Percentiles rank a stretch among this genome's conserved stretches.
Evolutionary conservation across 2,797 vertebrate genomes (phyloP).

Genomic region (Monodelphis domestica): DNA sequence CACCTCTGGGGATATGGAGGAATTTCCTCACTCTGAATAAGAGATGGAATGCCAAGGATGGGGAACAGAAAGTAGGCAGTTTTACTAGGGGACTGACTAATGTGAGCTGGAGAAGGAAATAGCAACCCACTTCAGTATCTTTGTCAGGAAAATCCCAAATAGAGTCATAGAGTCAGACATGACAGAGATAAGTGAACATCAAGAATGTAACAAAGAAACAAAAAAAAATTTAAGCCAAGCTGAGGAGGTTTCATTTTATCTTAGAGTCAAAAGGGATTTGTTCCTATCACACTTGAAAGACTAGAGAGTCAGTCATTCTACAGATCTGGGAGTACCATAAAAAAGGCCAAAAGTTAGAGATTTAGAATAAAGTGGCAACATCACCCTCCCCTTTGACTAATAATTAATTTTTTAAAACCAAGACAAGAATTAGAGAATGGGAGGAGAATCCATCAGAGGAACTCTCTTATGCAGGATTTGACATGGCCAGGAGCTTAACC

Average conservation of each 20-base stretch:
- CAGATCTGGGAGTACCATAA: neutral
- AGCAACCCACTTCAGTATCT: no score
- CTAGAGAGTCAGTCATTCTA: neutral
- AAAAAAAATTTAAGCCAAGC: no score
- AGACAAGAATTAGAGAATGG: neutral
- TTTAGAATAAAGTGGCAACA: neutral
- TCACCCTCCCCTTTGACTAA: neutral
- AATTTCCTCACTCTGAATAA: neutral
- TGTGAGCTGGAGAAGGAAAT: no score
- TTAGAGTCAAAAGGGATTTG: neutral
- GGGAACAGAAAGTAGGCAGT: neutral
- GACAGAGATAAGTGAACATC: no score
- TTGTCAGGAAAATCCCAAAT: no score
- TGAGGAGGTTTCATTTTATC: neutral
- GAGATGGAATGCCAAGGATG: neutral
- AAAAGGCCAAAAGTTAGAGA: neutral
- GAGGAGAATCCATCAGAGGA: neutral
- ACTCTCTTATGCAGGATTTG: neutral
- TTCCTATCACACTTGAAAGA: neutral
- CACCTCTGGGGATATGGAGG: neutral
- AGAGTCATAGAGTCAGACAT: no score
- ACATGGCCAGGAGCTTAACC: neutral
- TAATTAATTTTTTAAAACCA: neutral
- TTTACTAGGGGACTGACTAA: neutral
- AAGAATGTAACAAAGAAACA: no score